Base-by-base conservation (phyloP, 2,797 vertebrate species). In the Notamacropus eugenii region DNA sequence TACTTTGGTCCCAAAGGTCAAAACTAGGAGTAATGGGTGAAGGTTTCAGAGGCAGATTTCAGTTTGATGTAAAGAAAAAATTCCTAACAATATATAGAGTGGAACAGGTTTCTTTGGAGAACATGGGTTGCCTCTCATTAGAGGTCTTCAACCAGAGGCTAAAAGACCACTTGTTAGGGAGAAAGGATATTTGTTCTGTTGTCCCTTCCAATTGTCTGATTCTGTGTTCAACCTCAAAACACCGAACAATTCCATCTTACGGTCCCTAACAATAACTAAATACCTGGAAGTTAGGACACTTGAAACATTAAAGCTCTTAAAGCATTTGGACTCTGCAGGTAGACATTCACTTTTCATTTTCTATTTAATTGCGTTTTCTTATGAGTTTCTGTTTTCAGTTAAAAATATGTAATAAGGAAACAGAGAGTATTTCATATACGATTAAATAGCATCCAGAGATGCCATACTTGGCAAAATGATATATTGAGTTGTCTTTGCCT, bases 371-470 rank as follows among this genome's bases (percentile, higher is more conserved):
- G 28, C 28, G 10, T 50, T 14, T 95, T 59, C 40, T 90, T 91
- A 46, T 74, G 14, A n/a, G 55, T 87, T 91, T 91, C 50, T 55
- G n/a, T 92, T 94, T 91, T 92, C 87, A 94, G 57, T 82, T 54
- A 93, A 94, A 74, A 57, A n/a, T 13, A 62, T 54, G 58, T 0
- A 91, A 54, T 91, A 56, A 95, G 16, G 59, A 94, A 93, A 95
- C 3, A 92, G 59, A 92, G 59, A 93, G 6, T 46, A 55, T 14
- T 91, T 91, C 27, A 46, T 4, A 19, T 40, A 59, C 31, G 93
- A 55, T 67, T 96, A 93, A 91, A 57, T 58, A 95, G 90, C 56
- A 94, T 92, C 91, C 74, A 92, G 58, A 46, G 10, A 46, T 50
- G 4, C 52, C 55, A 90, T 3, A 11, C 40, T 95, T 93, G 95